phyloP scores from a whole-genome alignment of 1,140 invertebrate genomes.

The Propsilocerus akamusi region DNA sequence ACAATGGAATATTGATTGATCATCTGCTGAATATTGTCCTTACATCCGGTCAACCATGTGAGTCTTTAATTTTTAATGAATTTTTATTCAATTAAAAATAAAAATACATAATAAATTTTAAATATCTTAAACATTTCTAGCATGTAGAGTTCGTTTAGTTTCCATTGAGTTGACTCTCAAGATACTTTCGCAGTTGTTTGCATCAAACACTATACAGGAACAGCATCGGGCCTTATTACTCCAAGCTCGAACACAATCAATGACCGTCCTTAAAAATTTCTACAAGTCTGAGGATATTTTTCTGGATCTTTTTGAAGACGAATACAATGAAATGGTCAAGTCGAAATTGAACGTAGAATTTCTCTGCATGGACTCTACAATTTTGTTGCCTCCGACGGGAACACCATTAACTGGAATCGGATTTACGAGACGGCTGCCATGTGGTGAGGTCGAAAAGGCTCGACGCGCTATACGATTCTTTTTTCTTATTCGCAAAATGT shows the following conservation, averaged over 20 bases:
- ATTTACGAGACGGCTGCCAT: constrained; percentile 85
- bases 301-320: constrained; percentile 97
- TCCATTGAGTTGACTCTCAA: constrained; percentile 78
- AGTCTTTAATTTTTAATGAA: constrained; percentile 15
- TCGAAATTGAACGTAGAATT: constrained; percentile 79
- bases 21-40: constrained; percentile 61
- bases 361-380: constrained; percentile 89
- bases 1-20: constrained; percentile 60
- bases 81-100: constrained; percentile 6
- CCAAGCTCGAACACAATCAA: constrained; percentile 67
- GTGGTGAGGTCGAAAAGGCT: constrained; percentile 90
- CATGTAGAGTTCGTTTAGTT: constrained; percentile 69
- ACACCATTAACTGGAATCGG: constrained; percentile 92
- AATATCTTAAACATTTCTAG: constrained; percentile 17
- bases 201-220: constrained; percentile 25
- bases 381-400: constrained; percentile 87
- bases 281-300: constrained; percentile 98
- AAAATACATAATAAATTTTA: constrained; percentile 4
- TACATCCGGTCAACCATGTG: constrained; percentile 62
- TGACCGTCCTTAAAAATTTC: constrained; percentile 71
- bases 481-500: constrained; percentile 75
- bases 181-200: constrained; percentile 43
- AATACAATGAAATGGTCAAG: constrained; percentile 80
- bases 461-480: constrained; percentile 86
- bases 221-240: constrained; percentile 29